Evolutionary conservation across 2,113 vertebrate species (phyloP).

Genomic region (Channa maculata): DNA sequence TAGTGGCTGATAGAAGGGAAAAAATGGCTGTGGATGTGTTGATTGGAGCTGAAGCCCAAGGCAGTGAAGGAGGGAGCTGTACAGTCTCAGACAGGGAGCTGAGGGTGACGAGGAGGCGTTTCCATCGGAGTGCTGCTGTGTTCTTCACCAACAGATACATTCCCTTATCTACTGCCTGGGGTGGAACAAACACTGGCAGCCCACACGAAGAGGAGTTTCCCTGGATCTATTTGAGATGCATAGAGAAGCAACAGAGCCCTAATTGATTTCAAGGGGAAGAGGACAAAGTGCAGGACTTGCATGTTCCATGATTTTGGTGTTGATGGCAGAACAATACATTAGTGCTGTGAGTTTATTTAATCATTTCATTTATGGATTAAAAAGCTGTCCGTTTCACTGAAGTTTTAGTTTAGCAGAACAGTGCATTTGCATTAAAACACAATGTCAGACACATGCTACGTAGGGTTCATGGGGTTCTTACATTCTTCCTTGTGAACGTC

Average conservation of each 20-base stretch:
- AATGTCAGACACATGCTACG: too few species aligned
- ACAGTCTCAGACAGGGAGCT: slow-evolving; percentile 37
- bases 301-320: slow-evolving; percentile 22
- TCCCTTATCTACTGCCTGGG: slow-evolving; percentile 73
- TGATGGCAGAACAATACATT: slow-evolving; percentile 44
- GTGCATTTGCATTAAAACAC: too few species aligned
- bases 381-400: neutral
- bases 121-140: slow-evolving; percentile 72
- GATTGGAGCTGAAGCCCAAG: slow-evolving; percentile 32
- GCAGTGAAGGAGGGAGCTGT: slow-evolving; percentile 26
- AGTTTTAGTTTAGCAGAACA: neutral
- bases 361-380: too few species aligned
- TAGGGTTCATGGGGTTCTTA: too few species aligned
- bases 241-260: slow-evolving; percentile 68
- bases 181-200: slow-evolving; percentile 77
- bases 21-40: slow-evolving; percentile 39
- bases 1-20: neutral
- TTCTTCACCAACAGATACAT: slow-evolving; percentile 61
- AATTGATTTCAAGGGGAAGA: slow-evolving; percentile 74
- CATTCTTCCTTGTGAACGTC: too few species aligned
- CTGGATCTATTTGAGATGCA: slow-evolving; percentile 69
- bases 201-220: slow-evolving; percentile 72
- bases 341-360: neutral
- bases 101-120: slow-evolving; percentile 60
- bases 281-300: slow-evolving; percentile 44